A percentile compares a stretch with the other conserved stretches of the same genome.
phyloP scores from a whole-genome alignment of 2,113 vertebrate species.

The Pluvialis apricaria region DNA sequence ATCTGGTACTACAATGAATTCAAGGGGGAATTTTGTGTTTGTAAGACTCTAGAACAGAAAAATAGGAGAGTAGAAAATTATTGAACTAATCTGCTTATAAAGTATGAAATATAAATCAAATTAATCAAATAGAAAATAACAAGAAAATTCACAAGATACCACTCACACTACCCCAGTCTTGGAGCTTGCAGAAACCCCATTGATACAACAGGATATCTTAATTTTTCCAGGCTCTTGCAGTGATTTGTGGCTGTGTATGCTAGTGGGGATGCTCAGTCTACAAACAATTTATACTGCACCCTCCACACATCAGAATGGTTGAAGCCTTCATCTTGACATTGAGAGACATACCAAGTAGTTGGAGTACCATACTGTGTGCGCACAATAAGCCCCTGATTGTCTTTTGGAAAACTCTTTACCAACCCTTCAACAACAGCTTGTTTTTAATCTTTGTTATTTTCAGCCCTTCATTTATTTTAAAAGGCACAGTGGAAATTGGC shows the following conservation, averaged over 20 bases:
- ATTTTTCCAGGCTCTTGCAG: neutral
- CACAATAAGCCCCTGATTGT: neutral
- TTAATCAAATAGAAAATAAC: neutral
- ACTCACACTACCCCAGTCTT: neutral
- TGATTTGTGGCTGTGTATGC: neutral
- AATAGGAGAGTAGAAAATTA: neutral
- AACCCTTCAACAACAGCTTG: neutral
- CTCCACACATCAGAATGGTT: neutral
- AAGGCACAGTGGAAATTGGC: neutral
- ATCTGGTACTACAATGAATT: neutral
- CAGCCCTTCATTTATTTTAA: neutral
- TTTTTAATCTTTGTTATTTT: neutral
- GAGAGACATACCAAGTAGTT: neutral
- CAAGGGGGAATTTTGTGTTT: neutral
- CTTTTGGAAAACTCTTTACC: neutral
- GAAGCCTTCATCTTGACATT: neutral
- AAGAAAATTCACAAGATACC: neutral
- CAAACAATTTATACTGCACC: neutral
- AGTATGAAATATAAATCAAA: neutral
- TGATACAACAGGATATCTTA: neutral
- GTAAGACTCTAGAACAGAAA: neutral
- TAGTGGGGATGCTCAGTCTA: neutral
- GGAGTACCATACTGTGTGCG: neutral
- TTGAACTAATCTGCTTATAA: neutral
- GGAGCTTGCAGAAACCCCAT: neutral